phyloP scores from a whole-genome alignment of 2,113 vertebrate genomes.

The Lepisosteus osseus region DNA sequence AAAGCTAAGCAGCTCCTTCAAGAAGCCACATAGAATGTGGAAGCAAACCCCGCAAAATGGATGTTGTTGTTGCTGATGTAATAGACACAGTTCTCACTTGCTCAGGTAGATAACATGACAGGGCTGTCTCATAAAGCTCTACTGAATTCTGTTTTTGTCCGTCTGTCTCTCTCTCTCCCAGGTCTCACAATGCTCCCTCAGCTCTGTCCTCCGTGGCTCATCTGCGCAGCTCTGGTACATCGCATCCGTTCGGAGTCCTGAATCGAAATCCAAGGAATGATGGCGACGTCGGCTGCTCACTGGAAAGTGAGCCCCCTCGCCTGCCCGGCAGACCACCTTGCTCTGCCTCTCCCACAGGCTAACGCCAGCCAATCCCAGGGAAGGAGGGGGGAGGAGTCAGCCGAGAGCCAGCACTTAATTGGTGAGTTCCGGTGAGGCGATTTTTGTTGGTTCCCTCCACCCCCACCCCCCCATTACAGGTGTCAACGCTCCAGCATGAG shows the following conservation, averaged over 20 bases:
- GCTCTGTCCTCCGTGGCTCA: conserved; percentile 66
- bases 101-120: too few species aligned
- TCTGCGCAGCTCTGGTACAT: conserved; percentile 36
- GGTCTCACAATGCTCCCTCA: conserved; percentile 57
- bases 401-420: conserved; percentile 67
- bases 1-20: too few species aligned
- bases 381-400: conserved; percentile 64
- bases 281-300: conserved; percentile 68
- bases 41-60: too few species aligned
- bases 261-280: conserved; percentile 59
- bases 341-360: conserved; percentile 70
- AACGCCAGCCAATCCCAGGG: conserved; percentile 65
- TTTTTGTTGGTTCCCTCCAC: conserved; percentile 59
- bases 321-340: conserved; percentile 63
- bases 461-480: conserved; percentile 61
- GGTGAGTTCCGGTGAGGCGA: conserved; percentile 69
- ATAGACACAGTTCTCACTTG: too few species aligned
- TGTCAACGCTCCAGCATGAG: conserved; percentile 67
- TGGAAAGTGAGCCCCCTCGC: conserved; percentile 59
- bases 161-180: conserved; percentile 38
- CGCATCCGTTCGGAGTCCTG: conserved; percentile 60
- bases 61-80: too few species aligned
- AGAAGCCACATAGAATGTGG: too few species aligned
- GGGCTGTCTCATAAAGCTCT: too few species aligned
- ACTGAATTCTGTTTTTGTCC: too few species aligned